Base-by-base conservation (phyloP, 2,888 invertebrate species). In the Standfussiana lucernea region DNA sequence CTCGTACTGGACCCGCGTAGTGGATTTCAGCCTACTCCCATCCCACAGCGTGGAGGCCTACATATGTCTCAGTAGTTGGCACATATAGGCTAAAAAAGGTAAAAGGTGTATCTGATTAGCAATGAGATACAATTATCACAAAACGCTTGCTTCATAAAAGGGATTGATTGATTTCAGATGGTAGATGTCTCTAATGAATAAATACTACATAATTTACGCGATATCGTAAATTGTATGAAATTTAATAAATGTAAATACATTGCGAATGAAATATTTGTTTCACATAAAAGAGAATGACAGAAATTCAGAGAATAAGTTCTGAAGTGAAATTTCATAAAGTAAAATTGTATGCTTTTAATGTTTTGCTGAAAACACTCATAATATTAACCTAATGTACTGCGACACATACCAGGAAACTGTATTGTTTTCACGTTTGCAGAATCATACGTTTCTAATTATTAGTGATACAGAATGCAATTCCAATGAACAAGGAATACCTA, bases 291-390 rank as follows among this genome's bases (percentile, higher is more conserved):
- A 11, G 18, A 13, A 45, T 40, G 0, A 13, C 18, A 6, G 2
- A 47, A 76, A n/a, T 40, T 28, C 21, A 5, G 3, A 32, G 11
- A 32, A 75, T 24, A 1, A 18, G 13, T 68, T 76, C 37, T 32
- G 24, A 4, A 6, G 35, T 28, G 11, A 35, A 0, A 21, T 40
- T 67, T 45, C 21, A 47, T 24, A 32, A 62, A 32, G 45, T 72
- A 8, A 37, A 75, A 59, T 59, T 21, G 21, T 59, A 32, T 18
- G 21, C 40, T 47, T 74, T 75, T 42, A 18, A 56, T 59, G 24
- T 56, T 35, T 35, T 75, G 21, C 64, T 65, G 56, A 37, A 15
- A 50, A 37, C 42, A 28, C 42, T 82, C 66, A 81, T 65, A 65
- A 81, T 65, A 65, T 42, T 13, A 11, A 68, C 21, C 69, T 24